A percentile compares a stretch with the other conserved stretches of the same genome.
phyloP scores from a whole-genome alignment of 2,888 invertebrate species.

The Perdita meconis region DNA sequence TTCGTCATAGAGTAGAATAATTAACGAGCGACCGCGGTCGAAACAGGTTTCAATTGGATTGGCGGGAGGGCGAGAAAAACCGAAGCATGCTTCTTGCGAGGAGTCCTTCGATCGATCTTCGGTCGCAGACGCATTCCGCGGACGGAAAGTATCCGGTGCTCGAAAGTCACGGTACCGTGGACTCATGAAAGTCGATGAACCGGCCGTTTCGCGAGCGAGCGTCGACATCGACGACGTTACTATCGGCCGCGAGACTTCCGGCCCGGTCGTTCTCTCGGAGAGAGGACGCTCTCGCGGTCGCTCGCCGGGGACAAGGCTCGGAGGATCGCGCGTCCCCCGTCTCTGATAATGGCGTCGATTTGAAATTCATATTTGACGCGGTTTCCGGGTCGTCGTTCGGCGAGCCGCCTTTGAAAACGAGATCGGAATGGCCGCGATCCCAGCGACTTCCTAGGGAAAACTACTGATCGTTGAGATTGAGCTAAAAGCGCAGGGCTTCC shows the following conservation, averaged over 20 bases:
- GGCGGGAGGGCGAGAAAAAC: constrained; percentile 45
- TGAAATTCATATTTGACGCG: constrained; percentile 49
- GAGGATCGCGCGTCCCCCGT: constrained; percentile 11
- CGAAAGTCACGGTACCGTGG: constrained; percentile 66
- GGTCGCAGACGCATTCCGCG: constrained; percentile 44
- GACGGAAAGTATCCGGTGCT: constrained; percentile 60
- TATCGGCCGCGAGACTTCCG: constrained; percentile 53
- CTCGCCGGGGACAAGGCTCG: constrained; percentile 9
- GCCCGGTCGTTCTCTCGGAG: constrained; percentile 17
- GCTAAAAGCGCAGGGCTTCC: background rate
- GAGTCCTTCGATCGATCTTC: constrained; percentile 28
- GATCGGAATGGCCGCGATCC: background rate
- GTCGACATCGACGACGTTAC: constrained; percentile 52
- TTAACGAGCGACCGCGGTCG: constrained; percentile 27
- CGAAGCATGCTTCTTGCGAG: constrained; percentile 35
- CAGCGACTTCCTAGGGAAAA: constrained; percentile 22
- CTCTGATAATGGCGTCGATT: constrained; percentile 35
- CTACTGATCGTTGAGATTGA: constrained; percentile 16
- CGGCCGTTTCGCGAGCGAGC: constrained; percentile 61
- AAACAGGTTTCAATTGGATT: constrained; percentile 38
- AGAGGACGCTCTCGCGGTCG: constrained; percentile 4
- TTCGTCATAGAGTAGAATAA: constrained; percentile 42
- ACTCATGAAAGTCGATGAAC: constrained; percentile 71
- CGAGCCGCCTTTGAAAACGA: background rate
- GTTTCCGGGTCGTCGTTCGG: constrained; percentile 21